Conservation (phyloP, 2,113 vertebrate genomes). For the Terrapene triunguis region DNA sequence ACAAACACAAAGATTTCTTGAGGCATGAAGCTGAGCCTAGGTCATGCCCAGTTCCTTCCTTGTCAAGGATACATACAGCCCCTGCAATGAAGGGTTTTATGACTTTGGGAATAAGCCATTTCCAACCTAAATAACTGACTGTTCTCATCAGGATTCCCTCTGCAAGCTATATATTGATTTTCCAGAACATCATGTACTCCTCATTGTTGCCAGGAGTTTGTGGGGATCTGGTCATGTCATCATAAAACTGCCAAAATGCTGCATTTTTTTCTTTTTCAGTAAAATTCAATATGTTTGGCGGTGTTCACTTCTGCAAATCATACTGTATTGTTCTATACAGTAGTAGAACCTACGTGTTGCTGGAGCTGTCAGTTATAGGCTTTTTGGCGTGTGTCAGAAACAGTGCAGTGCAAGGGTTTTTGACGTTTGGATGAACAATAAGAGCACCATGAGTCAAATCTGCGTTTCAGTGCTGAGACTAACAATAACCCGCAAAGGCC, state of each 20-base stretch:
- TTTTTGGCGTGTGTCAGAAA: not conserved
- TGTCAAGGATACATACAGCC: not conserved
- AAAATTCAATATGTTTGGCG: conserved; percentile 34
- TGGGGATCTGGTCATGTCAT: conserved; percentile 56
- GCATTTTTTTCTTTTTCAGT: conserved; percentile 34
- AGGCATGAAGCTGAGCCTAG: not conserved
- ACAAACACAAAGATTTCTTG: not conserved
- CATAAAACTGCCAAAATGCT: conserved; percentile 50
- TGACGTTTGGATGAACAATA: not conserved
- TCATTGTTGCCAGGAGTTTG: conserved; percentile 55
- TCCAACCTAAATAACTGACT: conserved; percentile 49
- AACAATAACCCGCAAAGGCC: not conserved
- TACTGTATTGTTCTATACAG: not conserved
- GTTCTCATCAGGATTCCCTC: conserved; percentile 51
- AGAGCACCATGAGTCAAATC: not conserved
- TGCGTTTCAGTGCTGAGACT: not conserved
- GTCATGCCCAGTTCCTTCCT: not conserved
- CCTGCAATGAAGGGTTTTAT: not conserved
- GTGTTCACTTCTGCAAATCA: not conserved
- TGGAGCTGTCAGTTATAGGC: not conserved
- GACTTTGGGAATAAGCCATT: conserved; percentile 38
- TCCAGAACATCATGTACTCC: conserved; percentile 32
- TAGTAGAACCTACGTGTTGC: not conserved
- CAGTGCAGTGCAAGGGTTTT: not conserved
- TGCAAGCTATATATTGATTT: conserved; percentile 65